Evolutionary conservation across 1,140 invertebrate species (phyloP).

Genomic region (Eueides isabella): DNA sequence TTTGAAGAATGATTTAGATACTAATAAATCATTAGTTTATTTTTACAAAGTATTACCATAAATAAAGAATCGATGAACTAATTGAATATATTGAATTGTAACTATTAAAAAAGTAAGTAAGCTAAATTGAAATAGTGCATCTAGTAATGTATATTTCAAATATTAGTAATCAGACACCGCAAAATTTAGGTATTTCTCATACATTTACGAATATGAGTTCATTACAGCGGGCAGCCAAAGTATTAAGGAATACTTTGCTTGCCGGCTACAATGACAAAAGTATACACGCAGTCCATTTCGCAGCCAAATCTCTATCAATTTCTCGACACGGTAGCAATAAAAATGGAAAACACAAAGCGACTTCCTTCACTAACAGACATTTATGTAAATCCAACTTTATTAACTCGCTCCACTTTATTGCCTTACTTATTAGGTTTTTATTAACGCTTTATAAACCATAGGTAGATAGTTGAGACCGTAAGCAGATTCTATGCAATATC

Average conservation of each 20-base stretch:
- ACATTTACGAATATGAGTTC: conserved; percentile 60
- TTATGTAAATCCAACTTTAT: conserved; percentile 64
- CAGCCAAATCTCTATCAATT: conserved; percentile 73
- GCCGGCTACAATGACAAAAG: conserved; percentile 65
- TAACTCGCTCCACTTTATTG: conserved; percentile 43
- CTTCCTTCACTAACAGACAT: conserved; percentile 54
- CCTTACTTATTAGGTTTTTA: conserved; percentile 44
- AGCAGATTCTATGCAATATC: conserved; percentile 9
- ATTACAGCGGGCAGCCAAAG: no score
- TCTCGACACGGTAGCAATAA: conserved; percentile 63
- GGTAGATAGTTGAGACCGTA: conserved; percentile 17
- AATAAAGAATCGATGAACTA: no score
- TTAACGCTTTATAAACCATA: conserved; percentile 18
- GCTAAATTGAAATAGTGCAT: neutral
- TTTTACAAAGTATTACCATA: no score
- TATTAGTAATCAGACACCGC: conserved; percentile 25
- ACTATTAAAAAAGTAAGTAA: no score
- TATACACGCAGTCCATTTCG: conserved; percentile 61
- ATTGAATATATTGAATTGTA: no score
- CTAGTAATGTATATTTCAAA: neutral
- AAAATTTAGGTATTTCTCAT: conserved; percentile 67
- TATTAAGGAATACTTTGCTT: conserved; percentile 58
- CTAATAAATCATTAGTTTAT: neutral
- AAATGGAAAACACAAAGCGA: conserved; percentile 71
- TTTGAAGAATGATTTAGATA: neutral